Conservation (phyloP, 2,797 vertebrate species). For the Balearica regulorum region DNA sequence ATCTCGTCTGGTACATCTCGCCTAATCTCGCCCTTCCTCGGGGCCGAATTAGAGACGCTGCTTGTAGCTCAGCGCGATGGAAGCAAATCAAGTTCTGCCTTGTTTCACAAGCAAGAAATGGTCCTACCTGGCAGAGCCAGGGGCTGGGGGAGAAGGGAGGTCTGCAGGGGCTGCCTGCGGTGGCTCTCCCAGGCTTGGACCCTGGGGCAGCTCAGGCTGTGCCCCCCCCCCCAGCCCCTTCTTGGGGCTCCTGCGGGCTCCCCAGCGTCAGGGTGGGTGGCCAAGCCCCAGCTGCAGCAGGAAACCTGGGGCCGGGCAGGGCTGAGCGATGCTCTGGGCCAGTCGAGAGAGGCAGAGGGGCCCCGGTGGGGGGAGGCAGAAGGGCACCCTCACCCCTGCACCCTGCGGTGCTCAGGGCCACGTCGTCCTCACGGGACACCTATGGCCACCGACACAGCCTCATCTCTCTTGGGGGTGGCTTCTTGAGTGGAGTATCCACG, state of each 20-base stretch:
- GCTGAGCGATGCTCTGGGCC: not conserved
- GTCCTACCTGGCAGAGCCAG: not conserved
- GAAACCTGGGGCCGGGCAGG: not conserved
- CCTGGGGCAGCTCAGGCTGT: rapidly evolving
- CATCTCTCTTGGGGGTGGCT: rapidly evolving
- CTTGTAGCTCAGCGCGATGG: rapidly evolving
- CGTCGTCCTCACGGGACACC: rapidly evolving
- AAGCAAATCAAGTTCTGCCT: not conserved
- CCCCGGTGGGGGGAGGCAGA: rapidly evolving
- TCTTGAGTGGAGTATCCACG: rapidly evolving
- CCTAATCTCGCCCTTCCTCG: not conserved
- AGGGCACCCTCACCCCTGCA: not conserved
- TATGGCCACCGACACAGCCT: rapidly evolving
- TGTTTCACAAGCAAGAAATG: not conserved
- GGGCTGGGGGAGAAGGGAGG: not conserved
- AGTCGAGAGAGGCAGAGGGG: not conserved
- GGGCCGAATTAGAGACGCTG: not conserved
- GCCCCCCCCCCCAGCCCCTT: not conserved
- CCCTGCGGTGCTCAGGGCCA: not conserved
- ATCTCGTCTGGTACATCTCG: rapidly evolving
- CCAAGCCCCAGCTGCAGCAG: not conserved
- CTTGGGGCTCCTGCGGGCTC: not conserved
- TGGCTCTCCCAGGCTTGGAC: not conserved
- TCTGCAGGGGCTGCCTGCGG: not conserved
- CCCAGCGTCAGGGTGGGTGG: not conserved